Evolutionary conservation across 2,113 vertebrate species (phyloP).

Genomic region (Eidolon helvum): DNA sequence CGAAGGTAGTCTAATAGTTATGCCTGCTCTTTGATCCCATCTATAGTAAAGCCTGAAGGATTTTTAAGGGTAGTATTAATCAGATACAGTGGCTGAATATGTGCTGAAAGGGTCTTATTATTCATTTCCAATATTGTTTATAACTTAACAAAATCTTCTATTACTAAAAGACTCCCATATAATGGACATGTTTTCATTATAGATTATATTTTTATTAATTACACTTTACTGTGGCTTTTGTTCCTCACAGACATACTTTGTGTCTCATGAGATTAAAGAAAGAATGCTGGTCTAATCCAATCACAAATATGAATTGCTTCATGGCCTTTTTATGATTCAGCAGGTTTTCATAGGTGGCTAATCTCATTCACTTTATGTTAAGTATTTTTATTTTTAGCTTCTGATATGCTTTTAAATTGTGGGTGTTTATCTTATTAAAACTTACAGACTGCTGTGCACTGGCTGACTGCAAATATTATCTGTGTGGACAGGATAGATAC

Average conservation of each 20-base stretch:
- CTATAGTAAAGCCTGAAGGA: background rate
- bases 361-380: background rate
- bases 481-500: background rate
- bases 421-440: background rate
- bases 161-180: background rate
- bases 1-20: background rate
- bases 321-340: background rate
- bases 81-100: background rate
- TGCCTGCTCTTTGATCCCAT: background rate
- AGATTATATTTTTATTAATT: constrained; percentile 8
- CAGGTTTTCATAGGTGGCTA: background rate
- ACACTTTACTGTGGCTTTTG: background rate
- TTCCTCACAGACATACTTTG: background rate
- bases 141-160: background rate
- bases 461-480: background rate
- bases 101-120: background rate
- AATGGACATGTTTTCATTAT: background rate
- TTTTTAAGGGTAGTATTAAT: background rate
- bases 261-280: background rate
- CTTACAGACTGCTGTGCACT: background rate
- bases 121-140: background rate
- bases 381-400: background rate
- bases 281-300: background rate
- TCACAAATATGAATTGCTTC: background rate
- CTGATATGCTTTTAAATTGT: background rate